Evolutionary conservation across 2,888 invertebrate genomes (phyloP).

Genomic region (Xanthia togata): DNA sequence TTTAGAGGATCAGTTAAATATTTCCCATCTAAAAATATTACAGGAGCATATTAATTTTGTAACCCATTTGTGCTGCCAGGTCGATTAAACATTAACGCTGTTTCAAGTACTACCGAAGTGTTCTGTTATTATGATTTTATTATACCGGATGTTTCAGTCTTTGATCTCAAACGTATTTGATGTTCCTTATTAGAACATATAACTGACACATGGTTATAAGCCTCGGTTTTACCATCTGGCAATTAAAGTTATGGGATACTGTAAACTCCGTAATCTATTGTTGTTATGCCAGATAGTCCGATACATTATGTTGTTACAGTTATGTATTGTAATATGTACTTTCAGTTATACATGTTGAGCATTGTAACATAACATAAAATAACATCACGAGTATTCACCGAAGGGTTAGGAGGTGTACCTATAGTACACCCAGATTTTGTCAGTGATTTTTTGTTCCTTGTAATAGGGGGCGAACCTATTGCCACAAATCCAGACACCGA

Average conservation of each 20-base stretch:
- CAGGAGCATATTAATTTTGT: neutral
- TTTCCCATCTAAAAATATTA: no score
- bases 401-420: neutral
- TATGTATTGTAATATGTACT: neutral
- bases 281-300: constrained; percentile 7
- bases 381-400: neutral
- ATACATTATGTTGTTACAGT: constrained; percentile 8
- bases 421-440: no score
- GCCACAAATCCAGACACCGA: no score
- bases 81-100: neutral
- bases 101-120: neutral
- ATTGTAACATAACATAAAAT: neutral
- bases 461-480: no score
- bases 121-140: neutral
- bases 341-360: neutral
- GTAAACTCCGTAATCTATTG: constrained; percentile 22
- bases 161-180: constrained; percentile 22
- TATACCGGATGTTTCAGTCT: neutral
- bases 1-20: no score
- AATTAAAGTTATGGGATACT: constrained; percentile 29
- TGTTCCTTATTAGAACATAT: neutral
- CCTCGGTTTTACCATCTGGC: constrained; percentile 16
- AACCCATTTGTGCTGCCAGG: neutral
- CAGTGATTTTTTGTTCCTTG: no score
- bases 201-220: constrained; percentile 14